Base-by-base conservation (phyloP, 1,140 invertebrate species). In the Ruditapes philippinarum region DNA sequence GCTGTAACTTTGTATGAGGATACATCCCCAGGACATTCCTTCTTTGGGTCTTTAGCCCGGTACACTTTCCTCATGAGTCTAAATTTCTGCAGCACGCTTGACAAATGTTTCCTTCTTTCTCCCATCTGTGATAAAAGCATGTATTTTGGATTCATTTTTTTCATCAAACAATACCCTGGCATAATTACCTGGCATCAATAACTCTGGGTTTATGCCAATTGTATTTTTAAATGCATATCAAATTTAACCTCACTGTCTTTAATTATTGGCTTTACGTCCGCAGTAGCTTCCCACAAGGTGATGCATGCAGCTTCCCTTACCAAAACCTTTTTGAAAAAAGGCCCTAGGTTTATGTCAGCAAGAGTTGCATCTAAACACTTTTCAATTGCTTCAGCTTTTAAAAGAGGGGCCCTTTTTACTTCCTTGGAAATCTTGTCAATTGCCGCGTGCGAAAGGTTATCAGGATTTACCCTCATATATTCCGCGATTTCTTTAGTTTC, bases 201-300 rank as follows among this genome's bases (percentile, higher is more conserved):
- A 31, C 17, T 49, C 38, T 12, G 38, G 73, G 28, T 49, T 42
- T 14, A 76, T 76, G 22, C 73, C 73, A 5, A n/a, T 38, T n/a
- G 38, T 76, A n/a, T 76, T 76, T 42, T 76, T 49, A 49, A 45
- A 31, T 76, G 38, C 22, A 38, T 76, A 25, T 76, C 36, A 76
- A 76, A 28, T 25, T 25, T 76, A 45, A 74, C 36, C 45, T 76
- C 73, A 25, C n/a, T n/a, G 4, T 0, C 28, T 42, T 76, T 76
- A 42, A 42, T 9, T 22, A 76, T 45, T 25, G 3, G 3, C n/a
- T 76, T 76, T 45, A 76, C 28, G 33, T 76, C 42, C 25, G 19
- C 42, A 25, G 73, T 76, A 14, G 11, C 25, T 45, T 76, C 38
- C 73, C 73, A n/a, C 22, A 45, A 40, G 0, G 36, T 28, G 9